Evolutionary conservation across 2,113 vertebrate genomes (phyloP).

Genomic region (Atrichornis clamosus): DNA sequence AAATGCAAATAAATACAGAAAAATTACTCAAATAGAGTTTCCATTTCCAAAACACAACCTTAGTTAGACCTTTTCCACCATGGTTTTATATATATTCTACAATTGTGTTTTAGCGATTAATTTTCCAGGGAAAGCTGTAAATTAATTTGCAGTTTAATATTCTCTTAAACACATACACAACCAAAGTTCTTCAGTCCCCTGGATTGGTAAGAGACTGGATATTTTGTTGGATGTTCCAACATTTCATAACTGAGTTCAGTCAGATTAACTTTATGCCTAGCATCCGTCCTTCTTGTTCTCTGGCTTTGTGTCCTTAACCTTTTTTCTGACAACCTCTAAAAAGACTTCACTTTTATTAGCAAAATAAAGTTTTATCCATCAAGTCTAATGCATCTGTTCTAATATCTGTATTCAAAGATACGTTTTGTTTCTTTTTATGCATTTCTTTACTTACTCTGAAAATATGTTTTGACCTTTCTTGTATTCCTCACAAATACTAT

Average conservation of each 20-base stretch:
- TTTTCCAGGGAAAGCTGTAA: neutral
- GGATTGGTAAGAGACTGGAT: neutral
- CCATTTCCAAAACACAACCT: neutral
- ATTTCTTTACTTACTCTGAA: neutral
- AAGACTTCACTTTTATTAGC: neutral
- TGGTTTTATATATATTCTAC: neutral
- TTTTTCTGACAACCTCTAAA: neutral
- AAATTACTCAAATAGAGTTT: neutral
- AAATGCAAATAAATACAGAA: neutral
- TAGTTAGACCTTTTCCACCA: neutral
- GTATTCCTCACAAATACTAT: neutral
- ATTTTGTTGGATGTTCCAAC: neutral
- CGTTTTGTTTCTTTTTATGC: neutral
- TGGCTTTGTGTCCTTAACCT: neutral
- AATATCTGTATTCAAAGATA: neutral
- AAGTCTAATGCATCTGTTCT: neutral
- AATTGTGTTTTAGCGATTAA: neutral
- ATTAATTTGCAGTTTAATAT: neutral
- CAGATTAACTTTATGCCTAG: neutral
- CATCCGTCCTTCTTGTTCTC: accelerated
- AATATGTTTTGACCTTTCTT: neutral
- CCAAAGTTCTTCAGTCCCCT: neutral
- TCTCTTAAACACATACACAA: neutral
- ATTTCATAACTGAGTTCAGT: neutral
- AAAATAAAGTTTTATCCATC: neutral